Conservation (phyloP, 2,888 invertebrate species). For the Machimus atricapillus region DNA sequence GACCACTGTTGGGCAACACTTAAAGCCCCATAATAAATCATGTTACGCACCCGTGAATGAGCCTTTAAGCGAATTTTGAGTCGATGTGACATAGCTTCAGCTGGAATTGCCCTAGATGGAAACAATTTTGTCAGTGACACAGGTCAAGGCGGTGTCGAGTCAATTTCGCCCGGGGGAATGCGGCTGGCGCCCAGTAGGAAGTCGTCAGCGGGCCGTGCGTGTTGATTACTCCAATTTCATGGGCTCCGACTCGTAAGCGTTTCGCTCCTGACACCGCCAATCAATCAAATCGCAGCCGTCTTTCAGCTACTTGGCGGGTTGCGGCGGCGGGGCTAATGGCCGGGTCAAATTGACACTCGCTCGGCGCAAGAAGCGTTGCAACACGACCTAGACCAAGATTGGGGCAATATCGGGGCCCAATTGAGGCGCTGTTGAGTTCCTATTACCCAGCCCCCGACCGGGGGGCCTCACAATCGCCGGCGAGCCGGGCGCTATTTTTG, state of each 20-base stretch:
- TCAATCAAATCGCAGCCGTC: not conserved
- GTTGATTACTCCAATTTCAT: constrained; percentile 6
- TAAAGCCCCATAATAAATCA: no score
- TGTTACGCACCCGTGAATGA: no score
- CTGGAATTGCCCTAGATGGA: not conserved
- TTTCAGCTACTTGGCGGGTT: not conserved
- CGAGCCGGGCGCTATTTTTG: not conserved
- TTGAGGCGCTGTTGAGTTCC: not conserved
- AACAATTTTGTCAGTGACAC: not conserved
- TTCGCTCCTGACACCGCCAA: not conserved
- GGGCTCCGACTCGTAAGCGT: not conserved
- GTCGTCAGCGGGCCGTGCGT: not conserved
- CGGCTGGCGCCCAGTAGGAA: not conserved
- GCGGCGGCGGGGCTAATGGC: not conserved
- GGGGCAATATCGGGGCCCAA: not conserved
- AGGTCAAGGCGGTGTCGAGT: not conserved
- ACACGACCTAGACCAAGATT: constrained; percentile 26
- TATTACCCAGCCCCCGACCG: not conserved
- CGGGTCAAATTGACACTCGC: not conserved
- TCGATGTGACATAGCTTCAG: not conserved
- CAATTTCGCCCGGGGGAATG: not conserved
- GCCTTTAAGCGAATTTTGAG: not conserved
- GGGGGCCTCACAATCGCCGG: not conserved
- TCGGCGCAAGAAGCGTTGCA: not conserved
- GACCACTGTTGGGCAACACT: no score